phyloP scores from a whole-genome alignment of 92 coral and sea anemone genomes.

The Desmophyllum pertusum region DNA sequence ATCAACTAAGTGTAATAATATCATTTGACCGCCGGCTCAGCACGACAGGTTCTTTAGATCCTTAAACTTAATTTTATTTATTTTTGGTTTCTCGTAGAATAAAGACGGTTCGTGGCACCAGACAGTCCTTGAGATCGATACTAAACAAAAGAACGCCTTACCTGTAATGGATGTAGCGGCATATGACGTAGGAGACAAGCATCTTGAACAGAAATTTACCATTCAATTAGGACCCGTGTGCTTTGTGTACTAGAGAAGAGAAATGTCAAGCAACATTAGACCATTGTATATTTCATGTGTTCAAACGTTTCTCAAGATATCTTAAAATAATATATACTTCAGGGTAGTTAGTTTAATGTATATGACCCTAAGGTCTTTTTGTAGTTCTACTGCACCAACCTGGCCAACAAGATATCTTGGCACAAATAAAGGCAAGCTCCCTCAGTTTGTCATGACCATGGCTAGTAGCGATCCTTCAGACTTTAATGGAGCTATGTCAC shows the following conservation, averaged over 20 bases:
- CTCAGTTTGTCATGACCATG: not conserved
- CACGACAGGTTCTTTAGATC: not conserved
- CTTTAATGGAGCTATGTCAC: too few relatives aligned
- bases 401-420: not conserved
- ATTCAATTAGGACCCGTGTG: constrained; percentile 77
- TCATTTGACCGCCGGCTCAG: not conserved
- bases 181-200: constrained; percentile 67
- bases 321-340: not conserved
- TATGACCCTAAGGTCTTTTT: not conserved
- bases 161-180: constrained; percentile 73
- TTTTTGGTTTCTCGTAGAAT: constrained; percentile 41
- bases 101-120: constrained; percentile 76
- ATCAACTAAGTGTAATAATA: too few relatives aligned
- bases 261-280: not conserved
- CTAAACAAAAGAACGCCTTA: constrained; percentile 73
- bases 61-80: not conserved
- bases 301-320: not conserved
- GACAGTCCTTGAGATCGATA: constrained; percentile 68
- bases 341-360: not conserved
- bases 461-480: not conserved
- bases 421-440: not conserved
- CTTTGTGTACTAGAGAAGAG: constrained; percentile 56
- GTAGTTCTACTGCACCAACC: not conserved
- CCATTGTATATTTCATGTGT: constrained; percentile 5
- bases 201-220: constrained; percentile 51